Evolutionary conservation across 2,113 vertebrate genomes (phyloP).

Genomic region (Camelus dromedarius): DNA sequence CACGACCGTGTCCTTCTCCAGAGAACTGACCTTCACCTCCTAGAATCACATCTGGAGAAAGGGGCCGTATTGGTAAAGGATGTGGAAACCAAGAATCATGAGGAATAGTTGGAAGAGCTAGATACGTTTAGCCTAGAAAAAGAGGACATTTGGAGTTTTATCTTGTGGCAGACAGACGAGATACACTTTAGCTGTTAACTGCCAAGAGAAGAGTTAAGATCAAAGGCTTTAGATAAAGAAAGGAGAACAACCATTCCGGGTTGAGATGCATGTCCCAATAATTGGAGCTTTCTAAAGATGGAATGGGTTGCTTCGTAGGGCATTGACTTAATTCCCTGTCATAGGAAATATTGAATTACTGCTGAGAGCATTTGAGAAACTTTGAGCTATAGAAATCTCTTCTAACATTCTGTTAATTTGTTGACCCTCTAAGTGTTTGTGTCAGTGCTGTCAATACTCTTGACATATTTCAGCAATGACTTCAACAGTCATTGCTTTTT

Average conservation of each 20-base stretch:
- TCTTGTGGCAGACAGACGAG: not conserved
- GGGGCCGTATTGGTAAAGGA: not conserved
- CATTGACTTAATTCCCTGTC: not conserved
- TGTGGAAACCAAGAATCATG: not conserved
- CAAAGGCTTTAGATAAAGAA: constrained; percentile 45
- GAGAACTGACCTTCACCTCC: not conserved
- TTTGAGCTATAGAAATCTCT: not conserved
- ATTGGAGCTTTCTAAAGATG: not conserved
- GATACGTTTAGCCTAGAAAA: not conserved
- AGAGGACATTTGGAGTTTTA: not conserved
- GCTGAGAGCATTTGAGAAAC: not conserved
- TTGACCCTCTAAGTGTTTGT: not conserved
- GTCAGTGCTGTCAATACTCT: not conserved
- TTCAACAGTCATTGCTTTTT: not conserved
- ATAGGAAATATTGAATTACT: not conserved
- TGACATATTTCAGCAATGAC: not conserved
- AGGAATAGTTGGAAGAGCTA: not conserved
- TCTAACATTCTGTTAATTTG: not conserved
- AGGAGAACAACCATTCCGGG: not conserved
- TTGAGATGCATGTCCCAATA: not conserved
- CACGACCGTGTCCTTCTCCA: not conserved
- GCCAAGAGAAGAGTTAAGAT: not conserved
- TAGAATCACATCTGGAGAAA: not conserved
- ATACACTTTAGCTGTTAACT: not conserved
- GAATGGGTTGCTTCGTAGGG: not conserved